These are phyloP conservation scores for Homarus gammarus DNA, from an alignment of 2,888 invertebrate species.

Conservation along the genomic window DNA sequence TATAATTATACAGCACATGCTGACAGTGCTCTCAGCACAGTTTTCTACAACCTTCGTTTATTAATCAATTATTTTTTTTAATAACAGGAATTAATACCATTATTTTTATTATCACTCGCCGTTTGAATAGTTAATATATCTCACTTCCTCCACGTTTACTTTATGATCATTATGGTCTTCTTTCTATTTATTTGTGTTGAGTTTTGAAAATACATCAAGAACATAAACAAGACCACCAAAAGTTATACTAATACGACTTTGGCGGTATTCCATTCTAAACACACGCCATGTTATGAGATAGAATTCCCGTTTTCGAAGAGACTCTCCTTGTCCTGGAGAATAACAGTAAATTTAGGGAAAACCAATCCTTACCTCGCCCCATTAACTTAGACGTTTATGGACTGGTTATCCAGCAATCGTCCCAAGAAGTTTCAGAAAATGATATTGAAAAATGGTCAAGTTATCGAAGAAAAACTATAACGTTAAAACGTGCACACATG, in stretches of 20 bases:
- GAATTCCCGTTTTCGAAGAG: conserved; percentile 54
- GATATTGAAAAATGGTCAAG: conserved; percentile 30
- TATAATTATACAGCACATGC: too few species aligned
- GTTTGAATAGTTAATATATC: too few species aligned
- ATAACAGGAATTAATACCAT: too few species aligned
- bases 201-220: too few species aligned
- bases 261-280: background rate
- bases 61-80: too few species aligned
- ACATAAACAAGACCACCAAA: too few species aligned
- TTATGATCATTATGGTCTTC: too few species aligned
- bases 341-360: background rate
- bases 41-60: too few species aligned
- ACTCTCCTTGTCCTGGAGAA: background rate
- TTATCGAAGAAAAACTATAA: conserved; percentile 37
- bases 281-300: conserved; percentile 15
- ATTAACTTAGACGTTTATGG: conserved; percentile 20
- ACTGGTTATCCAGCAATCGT: background rate
- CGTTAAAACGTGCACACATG: background rate
- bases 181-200: too few species aligned
- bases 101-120: too few species aligned
- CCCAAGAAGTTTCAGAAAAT: conserved; percentile 37
- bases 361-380: conserved; percentile 38
- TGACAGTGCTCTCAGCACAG: too few species aligned
- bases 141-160: too few species aligned
- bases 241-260: background rate